Conservation (phyloP, 2,797 vertebrate genomes). For the Hapalemur alaotrensis region DNA sequence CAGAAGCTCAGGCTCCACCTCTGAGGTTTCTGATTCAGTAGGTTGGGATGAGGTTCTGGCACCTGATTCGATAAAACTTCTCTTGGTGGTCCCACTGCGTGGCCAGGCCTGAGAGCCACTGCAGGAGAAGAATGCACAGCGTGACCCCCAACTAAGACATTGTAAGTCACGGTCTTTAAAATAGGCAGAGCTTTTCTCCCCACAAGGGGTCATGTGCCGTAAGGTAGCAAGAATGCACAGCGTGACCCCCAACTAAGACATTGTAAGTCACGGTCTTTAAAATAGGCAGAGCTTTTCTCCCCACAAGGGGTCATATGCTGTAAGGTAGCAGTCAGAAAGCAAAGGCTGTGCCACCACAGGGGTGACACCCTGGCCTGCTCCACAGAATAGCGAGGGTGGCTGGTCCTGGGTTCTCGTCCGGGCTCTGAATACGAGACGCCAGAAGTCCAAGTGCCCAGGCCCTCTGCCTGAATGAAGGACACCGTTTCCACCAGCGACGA, state of each 20-base stretch:
- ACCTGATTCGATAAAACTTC: neutral
- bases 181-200: neutral
- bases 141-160: no score
- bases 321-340: neutral
- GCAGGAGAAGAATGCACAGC: neutral
- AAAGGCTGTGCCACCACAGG: fast-evolving
- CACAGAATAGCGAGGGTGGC: neutral
- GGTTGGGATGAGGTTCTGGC: neutral
- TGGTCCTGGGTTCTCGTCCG: neutral
- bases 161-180: neutral
- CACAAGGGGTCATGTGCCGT: fast-evolving
- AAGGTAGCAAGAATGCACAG: neutral
- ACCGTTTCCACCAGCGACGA: neutral
- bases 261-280: neutral
- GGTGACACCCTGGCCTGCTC: no score
- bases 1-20: neutral
- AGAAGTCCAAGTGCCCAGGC: neutral
- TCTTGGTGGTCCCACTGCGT: neutral
- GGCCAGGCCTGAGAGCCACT: neutral
- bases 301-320: fast-evolving
- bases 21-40: neutral
- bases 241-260: no score
- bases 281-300: neutral
- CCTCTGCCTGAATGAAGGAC: neutral
- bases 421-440: neutral